Conservation (phyloP, 2,888 invertebrate species). For the Ormyrus labotus region DNA sequence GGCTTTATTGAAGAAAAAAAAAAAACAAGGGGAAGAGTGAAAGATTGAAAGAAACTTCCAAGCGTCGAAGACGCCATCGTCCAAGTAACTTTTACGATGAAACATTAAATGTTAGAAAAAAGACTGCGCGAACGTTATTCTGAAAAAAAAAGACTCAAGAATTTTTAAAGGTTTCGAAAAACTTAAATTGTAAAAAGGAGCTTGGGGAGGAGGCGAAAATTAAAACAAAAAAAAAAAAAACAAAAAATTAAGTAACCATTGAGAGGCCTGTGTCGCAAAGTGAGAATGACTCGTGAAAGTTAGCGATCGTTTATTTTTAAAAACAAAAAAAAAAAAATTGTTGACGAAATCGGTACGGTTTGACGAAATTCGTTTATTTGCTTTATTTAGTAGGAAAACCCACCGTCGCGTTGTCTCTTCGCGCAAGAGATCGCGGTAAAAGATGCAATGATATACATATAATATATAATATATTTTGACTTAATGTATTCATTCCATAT, state of each 20-base stretch:
- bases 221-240: not conserved
- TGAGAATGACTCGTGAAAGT: constrained; percentile 46
- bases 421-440: constrained; percentile 63
- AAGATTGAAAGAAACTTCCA: constrained; percentile 66
- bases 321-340: constrained; percentile 9
- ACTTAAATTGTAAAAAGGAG: constrained; percentile 56
- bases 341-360: constrained; percentile 39
- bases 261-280: constrained; percentile 57
- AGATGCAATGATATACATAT: constrained; percentile 67
- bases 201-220: constrained; percentile 45
- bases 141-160: constrained; percentile 70
- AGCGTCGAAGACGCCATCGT: constrained; percentile 73
- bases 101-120: constrained; percentile 70
- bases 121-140: constrained; percentile 72
- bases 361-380: constrained; percentile 51
- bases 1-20: constrained; percentile 60
- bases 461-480: constrained; percentile 70
- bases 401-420: constrained; percentile 62
- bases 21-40: constrained; percentile 53
- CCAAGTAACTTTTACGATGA: constrained; percentile 73
- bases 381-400: constrained; percentile 55
- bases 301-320: constrained; percentile 15
- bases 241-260: constrained; percentile 56
- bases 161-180: constrained; percentile 68
- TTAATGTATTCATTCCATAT: constrained; percentile 74